A percentile compares a stretch with the other conserved stretches of the same genome.
Conservation (phyloP, 2,797 vertebrate species). For the Spinus pinus region DNA sequence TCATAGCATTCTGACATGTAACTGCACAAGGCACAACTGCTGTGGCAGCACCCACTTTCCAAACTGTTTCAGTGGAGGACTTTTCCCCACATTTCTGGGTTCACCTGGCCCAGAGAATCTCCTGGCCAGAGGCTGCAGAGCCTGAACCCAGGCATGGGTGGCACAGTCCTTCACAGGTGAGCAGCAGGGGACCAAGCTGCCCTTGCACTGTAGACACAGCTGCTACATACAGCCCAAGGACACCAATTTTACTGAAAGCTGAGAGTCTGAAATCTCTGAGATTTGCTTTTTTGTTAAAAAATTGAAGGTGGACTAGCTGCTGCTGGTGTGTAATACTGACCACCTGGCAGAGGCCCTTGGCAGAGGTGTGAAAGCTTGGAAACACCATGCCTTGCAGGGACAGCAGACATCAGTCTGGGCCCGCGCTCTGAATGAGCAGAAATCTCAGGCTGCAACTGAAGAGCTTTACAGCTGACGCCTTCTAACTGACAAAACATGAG, state of each 20-base stretch:
- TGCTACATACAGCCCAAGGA: background rate
- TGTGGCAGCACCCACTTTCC: background rate
- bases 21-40: background rate
- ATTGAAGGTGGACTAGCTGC: background rate
- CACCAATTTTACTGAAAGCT: background rate
- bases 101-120: background rate
- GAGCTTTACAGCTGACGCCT: background rate
- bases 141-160: background rate
- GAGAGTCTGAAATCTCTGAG: background rate
- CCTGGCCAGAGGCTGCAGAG: background rate
- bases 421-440: background rate
- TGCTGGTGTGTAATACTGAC: background rate
- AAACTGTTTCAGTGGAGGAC: background rate
- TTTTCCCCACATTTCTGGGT: background rate
- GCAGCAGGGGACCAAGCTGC: background rate
- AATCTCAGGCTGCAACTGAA: background rate
- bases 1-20: background rate
- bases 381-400: background rate
- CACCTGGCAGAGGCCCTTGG: fast-evolving
- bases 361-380: background rate
- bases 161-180: background rate
- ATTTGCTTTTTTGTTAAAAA: background rate
- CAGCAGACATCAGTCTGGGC: background rate
- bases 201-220: background rate
- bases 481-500: background rate